Conservation (phyloP, 2,888 invertebrate genomes). For the Hirtodrosophila cameraria region DNA sequence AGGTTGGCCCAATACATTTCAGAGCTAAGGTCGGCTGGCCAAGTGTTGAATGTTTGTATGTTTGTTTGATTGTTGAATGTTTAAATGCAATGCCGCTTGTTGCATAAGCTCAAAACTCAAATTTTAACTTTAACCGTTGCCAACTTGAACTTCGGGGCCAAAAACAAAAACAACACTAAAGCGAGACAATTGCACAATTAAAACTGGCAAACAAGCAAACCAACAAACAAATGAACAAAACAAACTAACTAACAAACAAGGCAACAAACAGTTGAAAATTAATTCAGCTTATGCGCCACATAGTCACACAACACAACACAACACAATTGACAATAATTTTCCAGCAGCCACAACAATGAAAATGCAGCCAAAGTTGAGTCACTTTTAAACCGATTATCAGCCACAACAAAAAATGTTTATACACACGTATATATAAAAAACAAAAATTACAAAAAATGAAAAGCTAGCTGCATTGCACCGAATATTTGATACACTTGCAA, state of each 20-base stretch:
- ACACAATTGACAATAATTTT: constrained; percentile 78
- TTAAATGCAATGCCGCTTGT: constrained; percentile 41
- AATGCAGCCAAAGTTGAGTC: constrained; percentile 71
- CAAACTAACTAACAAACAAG: constrained; percentile 17
- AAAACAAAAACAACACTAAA: constrained; percentile 17
- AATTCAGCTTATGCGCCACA: constrained; percentile 64
- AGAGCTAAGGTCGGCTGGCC: constrained; percentile 41
- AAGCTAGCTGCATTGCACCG: too few species aligned
- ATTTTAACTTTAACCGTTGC: constrained; percentile 24
- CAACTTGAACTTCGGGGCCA: constrained; percentile 61
- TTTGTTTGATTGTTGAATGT: too few species aligned
- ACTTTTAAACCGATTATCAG: constrained; percentile 74
- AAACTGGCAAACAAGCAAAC: constrained; percentile 33
- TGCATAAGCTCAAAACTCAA: constrained; percentile 42
- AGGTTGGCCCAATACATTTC: constrained; percentile 39
- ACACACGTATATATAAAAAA: too few species aligned
- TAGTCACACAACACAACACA: too few species aligned
- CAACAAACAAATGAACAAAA: constrained; percentile 34
- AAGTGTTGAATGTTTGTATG: constrained; percentile 52
- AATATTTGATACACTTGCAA: too few species aligned
- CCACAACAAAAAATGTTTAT: constrained; percentile 18
- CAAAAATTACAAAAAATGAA: neutral
- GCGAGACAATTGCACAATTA: constrained; percentile 70
- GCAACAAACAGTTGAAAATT: constrained; percentile 54
- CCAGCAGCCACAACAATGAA: constrained; percentile 29